These are phyloP conservation scores for Drosophila anomalata DNA, from an alignment of 2,888 invertebrate species.

Conservation along the genomic window DNA sequence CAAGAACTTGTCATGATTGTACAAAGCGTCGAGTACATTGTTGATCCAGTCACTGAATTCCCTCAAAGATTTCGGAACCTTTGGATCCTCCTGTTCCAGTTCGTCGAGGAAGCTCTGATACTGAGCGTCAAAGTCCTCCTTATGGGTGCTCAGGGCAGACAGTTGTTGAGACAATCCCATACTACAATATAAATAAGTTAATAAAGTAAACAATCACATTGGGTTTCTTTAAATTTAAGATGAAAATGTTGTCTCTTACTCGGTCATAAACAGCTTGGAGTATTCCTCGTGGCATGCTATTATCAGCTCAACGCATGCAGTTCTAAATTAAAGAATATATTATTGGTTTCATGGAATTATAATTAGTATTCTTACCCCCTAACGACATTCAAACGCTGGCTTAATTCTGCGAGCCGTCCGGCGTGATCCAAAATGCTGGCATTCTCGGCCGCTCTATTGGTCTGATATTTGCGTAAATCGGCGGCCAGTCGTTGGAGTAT, in stretches of 20 bases:
- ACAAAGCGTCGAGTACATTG: slow-evolving; percentile 23
- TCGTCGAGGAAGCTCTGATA: neutral
- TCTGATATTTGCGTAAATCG: slow-evolving; percentile 29
- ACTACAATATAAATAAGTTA: slow-evolving; percentile 20
- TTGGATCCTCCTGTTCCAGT: neutral
- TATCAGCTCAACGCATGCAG: slow-evolving; percentile 27
- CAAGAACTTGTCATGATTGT: slow-evolving; percentile 53
- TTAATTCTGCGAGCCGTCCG: slow-evolving; percentile 54
- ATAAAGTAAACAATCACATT: neutral
- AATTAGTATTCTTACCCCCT: slow-evolving; percentile 40
- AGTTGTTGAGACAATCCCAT: slow-evolving; percentile 3
- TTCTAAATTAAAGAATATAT: slow-evolving; percentile 14
- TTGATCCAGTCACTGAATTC: slow-evolving; percentile 43
- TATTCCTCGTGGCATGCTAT: slow-evolving; percentile 40
- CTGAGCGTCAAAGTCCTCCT: slow-evolving; percentile 26
- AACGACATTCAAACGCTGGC: slow-evolving; percentile 45
- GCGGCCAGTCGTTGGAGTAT: slow-evolving; percentile 23
- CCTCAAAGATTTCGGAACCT: neutral
- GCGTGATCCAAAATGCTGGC: slow-evolving; percentile 12
- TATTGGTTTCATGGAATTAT: neutral
- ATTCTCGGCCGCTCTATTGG: slow-evolving; percentile 1
- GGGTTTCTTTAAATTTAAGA: neutral
- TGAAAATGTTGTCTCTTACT: slow-evolving; percentile 40
- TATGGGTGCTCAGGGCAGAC: slow-evolving; percentile 21
- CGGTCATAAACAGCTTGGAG: slow-evolving; percentile 24